phyloP scores from a whole-genome alignment of 2,888 invertebrate genomes.

The Arctia plantaginis region DNA sequence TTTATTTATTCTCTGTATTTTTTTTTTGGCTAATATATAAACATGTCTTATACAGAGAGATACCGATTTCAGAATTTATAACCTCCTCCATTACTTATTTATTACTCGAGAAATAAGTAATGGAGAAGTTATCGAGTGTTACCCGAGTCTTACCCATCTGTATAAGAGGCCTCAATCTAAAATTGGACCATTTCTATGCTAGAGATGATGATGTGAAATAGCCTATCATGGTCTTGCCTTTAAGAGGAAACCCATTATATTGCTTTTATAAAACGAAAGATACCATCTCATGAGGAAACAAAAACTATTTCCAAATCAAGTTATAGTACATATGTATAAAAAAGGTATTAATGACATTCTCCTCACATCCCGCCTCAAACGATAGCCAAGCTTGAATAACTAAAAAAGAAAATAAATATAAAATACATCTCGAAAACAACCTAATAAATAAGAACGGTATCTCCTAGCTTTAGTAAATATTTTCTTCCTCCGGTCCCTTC shows the following conservation, averaged over 20 bases:
- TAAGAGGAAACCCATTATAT: neutral
- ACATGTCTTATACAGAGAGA: neutral
- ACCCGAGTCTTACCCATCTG: neutral
- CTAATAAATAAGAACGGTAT: conserved; percentile 35
- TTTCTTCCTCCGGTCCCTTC: conserved; percentile 30
- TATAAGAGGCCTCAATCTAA: neutral
- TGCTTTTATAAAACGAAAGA: neutral
- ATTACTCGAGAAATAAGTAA: neutral
- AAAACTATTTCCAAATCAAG: neutral
- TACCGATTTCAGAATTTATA: neutral
- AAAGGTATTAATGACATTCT: neutral
- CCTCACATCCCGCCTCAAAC: neutral
- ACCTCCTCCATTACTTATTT: neutral
- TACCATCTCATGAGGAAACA: neutral
- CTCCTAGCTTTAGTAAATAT: conserved; percentile 22
- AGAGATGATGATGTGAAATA: neutral
- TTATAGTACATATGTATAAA: neutral
- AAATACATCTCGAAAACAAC: conserved; percentile 27
- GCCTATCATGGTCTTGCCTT: neutral
- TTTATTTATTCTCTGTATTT: too few species aligned
- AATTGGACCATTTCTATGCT: neutral
- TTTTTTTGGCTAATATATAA: neutral
- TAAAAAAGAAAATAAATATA: conserved; percentile 11
- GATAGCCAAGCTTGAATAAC: neutral
- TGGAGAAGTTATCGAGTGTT: too few species aligned